Conservation (phyloP, 2,888 invertebrate genomes). For the Orthosia cruda region DNA sequence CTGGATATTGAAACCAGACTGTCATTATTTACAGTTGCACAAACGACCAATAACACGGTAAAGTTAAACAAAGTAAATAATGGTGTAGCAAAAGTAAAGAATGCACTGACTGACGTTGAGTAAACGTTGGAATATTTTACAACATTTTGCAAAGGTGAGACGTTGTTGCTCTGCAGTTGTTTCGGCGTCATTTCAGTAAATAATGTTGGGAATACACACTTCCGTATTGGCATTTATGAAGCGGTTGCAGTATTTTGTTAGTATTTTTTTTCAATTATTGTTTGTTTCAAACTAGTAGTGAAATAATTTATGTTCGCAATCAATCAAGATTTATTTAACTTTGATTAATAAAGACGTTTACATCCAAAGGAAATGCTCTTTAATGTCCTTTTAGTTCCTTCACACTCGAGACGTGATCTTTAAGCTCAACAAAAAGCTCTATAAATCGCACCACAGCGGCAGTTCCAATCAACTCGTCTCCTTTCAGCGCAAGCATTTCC, state of each 20-base stretch:
- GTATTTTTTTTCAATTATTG: slow-evolving; percentile 30
- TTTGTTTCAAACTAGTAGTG: slow-evolving; percentile 10
- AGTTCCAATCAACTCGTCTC: slow-evolving; percentile 63
- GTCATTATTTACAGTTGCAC: not conserved
- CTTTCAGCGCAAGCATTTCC: slow-evolving; percentile 56
- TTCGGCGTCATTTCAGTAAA: slow-evolving; percentile 34
- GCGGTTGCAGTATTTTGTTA: slow-evolving; percentile 19
- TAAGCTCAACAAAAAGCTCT: slow-evolving; percentile 35
- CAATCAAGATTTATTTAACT: slow-evolving; percentile 21
- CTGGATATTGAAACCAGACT: not conserved
- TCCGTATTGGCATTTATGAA: slow-evolving; percentile 29
- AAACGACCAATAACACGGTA: not conserved
- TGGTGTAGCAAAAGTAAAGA: slow-evolving; percentile 36
- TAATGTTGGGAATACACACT: slow-evolving; percentile 18
- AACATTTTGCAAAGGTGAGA: slow-evolving; percentile 14
- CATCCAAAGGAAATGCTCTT: not conserved
- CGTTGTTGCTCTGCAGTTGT: slow-evolving; percentile 37
- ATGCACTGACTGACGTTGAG: slow-evolving; percentile 46
- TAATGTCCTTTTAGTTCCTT: not conserved
- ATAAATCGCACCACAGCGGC: slow-evolving; percentile 50
- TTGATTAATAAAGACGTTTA: slow-evolving; percentile 2
- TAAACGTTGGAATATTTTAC: slow-evolving; percentile 46
- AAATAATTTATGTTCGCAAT: slow-evolving; percentile 19
- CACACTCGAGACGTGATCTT: slow-evolving; percentile 27
- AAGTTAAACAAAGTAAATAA: slow-evolving; percentile 35